Conservation (phyloP, 2,113 vertebrate genomes). For the Tauraco erythrolophus region DNA sequence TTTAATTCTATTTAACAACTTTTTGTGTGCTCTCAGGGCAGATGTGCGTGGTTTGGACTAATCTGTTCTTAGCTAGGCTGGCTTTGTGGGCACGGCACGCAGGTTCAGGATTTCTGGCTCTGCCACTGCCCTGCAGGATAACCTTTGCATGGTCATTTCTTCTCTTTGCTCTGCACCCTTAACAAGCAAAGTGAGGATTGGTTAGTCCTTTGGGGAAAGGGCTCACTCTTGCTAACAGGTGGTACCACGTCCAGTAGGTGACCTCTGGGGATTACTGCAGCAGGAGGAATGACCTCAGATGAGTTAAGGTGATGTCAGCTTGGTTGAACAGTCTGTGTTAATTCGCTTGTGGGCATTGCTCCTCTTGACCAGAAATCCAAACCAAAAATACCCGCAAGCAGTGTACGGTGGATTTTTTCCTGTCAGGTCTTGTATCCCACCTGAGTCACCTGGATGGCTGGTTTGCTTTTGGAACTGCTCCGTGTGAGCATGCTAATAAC, state of each 20-base stretch:
- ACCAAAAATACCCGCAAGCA: background rate
- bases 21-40: background rate
- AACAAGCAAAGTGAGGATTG: background rate
- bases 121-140: background rate
- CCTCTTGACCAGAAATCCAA: background rate
- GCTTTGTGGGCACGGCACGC: background rate
- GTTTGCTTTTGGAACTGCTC: background rate
- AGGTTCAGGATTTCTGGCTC: background rate
- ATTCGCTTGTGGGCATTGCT: background rate
- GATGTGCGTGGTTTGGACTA: rapidly evolving
- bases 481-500: rapidly evolving
- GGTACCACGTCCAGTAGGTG: rapidly evolving
- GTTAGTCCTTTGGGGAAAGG: background rate
- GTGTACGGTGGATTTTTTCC: rapidly evolving
- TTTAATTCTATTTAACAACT: background rate
- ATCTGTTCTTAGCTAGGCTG: background rate
- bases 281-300: background rate
- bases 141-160: background rate
- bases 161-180: background rate
- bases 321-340: background rate
- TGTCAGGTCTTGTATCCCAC: background rate
- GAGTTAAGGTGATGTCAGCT: background rate
- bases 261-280: background rate
- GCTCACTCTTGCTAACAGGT: background rate
- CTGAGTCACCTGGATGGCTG: background rate